Conservation (phyloP, 2,888 invertebrate genomes). For the Nezara viridula region DNA sequence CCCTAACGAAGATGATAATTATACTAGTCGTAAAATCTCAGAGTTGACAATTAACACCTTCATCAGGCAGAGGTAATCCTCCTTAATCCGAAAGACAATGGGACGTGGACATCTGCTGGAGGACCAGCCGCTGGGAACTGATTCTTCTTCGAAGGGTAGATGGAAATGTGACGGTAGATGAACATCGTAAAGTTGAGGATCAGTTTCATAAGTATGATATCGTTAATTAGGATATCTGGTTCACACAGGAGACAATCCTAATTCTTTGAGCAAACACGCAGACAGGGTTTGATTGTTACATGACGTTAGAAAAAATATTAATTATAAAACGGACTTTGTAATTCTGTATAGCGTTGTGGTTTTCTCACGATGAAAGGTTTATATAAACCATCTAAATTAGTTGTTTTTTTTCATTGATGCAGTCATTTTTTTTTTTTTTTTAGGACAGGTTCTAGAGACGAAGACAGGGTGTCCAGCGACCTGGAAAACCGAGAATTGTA, state of each 20-base stretch:
- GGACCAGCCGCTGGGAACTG: conserved; percentile 8
- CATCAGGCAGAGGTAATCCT: conserved; percentile 33
- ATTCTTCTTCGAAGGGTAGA: background rate
- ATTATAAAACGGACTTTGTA: background rate
- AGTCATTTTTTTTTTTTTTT: background rate
- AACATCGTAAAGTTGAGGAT: conserved; percentile 12
- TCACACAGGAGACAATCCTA: background rate
- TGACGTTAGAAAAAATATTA: background rate
- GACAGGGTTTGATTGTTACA: background rate
- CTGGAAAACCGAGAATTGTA: no score
- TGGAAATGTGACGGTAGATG: background rate
- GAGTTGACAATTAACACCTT: conserved; percentile 14
- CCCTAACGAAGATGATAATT: conserved; percentile 36
- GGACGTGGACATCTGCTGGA: background rate
- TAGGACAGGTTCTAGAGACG: no score
- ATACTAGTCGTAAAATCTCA: background rate
- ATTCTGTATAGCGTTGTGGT: background rate
- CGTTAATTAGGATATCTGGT: conserved; percentile 6
- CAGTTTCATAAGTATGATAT: background rate
- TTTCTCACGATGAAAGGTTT: background rate
- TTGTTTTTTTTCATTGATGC: background rate
- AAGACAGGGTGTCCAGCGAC: no score
- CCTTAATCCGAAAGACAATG: background rate
- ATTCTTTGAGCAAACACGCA: background rate
- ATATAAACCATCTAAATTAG: background rate